Evolutionary conservation across 2,888 invertebrate genomes (phyloP), one percentile per base, ranked within the genome.

Genomic region (Nomada hirtipes): DNA sequence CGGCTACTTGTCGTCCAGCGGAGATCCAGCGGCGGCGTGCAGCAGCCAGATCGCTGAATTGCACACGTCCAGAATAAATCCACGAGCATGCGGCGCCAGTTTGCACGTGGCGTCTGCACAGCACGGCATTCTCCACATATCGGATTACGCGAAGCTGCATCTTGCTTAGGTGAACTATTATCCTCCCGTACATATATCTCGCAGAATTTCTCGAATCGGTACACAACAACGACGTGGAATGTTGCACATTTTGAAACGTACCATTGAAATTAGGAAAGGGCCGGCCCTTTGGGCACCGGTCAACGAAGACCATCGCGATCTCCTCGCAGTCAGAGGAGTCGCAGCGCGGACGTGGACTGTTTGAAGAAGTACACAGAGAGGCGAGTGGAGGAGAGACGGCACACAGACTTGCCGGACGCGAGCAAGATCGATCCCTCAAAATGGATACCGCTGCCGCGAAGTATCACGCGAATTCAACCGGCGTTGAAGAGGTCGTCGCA

Each of bases 21-120:
- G 96, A 1, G 96, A 96, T 89, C 95, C 96, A 0, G 96, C 96
- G 0, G 96, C 96, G 0, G 96, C 96, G 0, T 95, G 95, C 72
- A 95, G 95, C 1, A 95, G 95, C 0, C 96, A 96, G 88, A 94
- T 96, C 0, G 85, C 95, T 0, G 96, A 96, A 87, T 90, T 96
- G 0, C 96, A 96, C 92, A 96, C 96, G 92, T 94, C 95, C 0
- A 94, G 94, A 84, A 94, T 96, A 11, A 96, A 96, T 91, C 91
- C 93, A 2, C 94, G 94, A 85, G 94, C 95, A 20, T 93, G 92
- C 84, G 95, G 94, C 0, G 86, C 91, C n/a, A 95, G 95, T 90
- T 92, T 96, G 70, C 95, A 94, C 80, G 92, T 95, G n/a, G 95
- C 94, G 0, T 93, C 92, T 0, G 91, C 92, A 4, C 90, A 91